Percentiles rank a stretch among this genome's conserved stretches.
phyloP scores from a whole-genome alignment of 2,888 invertebrate species.

The Patella depressa region DNA sequence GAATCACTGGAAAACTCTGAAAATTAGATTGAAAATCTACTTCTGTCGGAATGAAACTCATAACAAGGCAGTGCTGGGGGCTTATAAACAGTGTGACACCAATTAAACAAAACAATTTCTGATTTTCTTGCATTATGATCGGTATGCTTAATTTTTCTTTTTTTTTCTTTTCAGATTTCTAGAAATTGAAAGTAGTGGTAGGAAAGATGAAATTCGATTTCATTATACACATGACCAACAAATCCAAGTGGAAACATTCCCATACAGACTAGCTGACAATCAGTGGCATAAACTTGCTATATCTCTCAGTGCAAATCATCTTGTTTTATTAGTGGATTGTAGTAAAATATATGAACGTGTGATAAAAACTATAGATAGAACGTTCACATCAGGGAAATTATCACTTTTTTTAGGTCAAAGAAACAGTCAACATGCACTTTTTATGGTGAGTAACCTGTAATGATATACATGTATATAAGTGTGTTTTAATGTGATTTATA shows the following conservation, averaged over 20 bases:
- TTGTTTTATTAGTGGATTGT: conserved; percentile 89
- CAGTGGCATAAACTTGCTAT: conserved; percentile 89
- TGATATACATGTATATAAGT: background rate
- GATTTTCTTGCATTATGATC: too few species aligned
- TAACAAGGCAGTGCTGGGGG: too few species aligned
- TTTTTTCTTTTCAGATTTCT: conserved; percentile 80
- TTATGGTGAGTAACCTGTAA: conserved; percentile 79
- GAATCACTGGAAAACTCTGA: too few species aligned
- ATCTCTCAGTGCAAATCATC: conserved; percentile 83
- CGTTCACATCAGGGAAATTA: conserved; percentile 72
- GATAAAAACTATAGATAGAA: conserved; percentile 78
- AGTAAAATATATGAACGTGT: conserved; percentile 86
- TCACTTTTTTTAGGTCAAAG: conserved; percentile 88
- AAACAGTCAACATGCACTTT: conserved; percentile 86
- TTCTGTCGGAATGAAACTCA: too few species aligned
- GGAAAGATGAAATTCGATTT: conserved; percentile 80
- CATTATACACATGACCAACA: conserved; percentile 64
- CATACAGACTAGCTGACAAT: conserved; percentile 88
- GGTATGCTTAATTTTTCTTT: background rate
- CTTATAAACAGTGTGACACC: too few species aligned
- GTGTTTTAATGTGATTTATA: conserved; percentile 5
- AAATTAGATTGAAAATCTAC: too few species aligned
- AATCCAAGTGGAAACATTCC: conserved; percentile 83
- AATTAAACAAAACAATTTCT: too few species aligned
- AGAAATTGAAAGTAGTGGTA: conserved; percentile 91